Conservation (phyloP, 2,888 invertebrate genomes). For the Melolontha melolontha region DNA sequence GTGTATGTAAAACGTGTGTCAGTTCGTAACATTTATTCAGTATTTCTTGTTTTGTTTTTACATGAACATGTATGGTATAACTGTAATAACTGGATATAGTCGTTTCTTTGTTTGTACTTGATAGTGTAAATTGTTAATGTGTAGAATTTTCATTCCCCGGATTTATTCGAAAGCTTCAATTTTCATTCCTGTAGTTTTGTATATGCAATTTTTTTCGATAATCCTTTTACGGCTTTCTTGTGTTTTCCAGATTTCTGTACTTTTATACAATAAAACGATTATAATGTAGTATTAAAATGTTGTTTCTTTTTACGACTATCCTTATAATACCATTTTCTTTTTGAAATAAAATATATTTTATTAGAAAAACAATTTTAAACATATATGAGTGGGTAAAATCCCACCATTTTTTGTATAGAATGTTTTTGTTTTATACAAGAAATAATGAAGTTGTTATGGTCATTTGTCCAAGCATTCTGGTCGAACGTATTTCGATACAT, state of each 20-base stretch:
- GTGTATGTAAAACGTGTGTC: conserved; percentile 10
- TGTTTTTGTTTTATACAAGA: too few relatives aligned
- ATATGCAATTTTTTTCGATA: conserved; percentile 46
- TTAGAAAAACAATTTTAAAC: too few relatives aligned
- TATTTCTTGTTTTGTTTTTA: conserved; percentile 18
- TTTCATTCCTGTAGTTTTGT: conserved; percentile 53
- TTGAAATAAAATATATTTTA: too few relatives aligned
- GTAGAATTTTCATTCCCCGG: conserved; percentile 54
- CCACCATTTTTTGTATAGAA: too few relatives aligned
- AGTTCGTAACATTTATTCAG: conserved; percentile 15
- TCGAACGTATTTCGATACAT: too few relatives aligned
- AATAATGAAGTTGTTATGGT: too few relatives aligned
- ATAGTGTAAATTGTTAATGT: conserved; percentile 31
- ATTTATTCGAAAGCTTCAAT: conserved; percentile 50
- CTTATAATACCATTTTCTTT: neutral
- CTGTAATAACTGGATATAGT: conserved; percentile 11
- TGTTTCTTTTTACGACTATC: neutral
- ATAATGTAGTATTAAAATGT: conserved; percentile 24
- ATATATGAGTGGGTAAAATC: too few relatives aligned
- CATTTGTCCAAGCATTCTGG: too few relatives aligned
- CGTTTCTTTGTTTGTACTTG: conserved; percentile 45
- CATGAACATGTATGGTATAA: conserved; percentile 22
- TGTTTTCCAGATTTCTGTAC: conserved; percentile 58
- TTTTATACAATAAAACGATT: conserved; percentile 55
- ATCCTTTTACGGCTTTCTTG: conserved; percentile 50